These are phyloP conservation scores for Heliothis peltigera DNA, from an alignment of 2,888 invertebrate genomes.

Conservation along the genomic window DNA sequence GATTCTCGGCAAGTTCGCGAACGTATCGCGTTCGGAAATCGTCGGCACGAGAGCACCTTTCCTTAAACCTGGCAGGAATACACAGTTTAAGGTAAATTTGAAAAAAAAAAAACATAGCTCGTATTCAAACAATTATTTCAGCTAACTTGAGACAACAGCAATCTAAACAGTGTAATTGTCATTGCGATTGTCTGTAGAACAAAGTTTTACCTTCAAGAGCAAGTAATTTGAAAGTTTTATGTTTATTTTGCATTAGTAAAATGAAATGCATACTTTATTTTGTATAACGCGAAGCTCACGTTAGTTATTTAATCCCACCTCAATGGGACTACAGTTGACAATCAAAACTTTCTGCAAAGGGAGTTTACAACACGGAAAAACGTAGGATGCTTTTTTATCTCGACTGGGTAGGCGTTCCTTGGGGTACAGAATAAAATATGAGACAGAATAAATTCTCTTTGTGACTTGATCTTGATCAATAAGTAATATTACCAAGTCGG, in stretches of 20 bases:
- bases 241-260: too few species aligned
- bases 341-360: constrained; percentile 27
- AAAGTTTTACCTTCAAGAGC: constrained; percentile 20
- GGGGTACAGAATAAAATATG: constrained; percentile 56
- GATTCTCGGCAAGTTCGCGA: constrained; percentile 94
- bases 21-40: constrained; percentile 94
- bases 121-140: constrained; percentile 7
- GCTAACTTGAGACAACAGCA: constrained; percentile 16
- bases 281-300: background rate
- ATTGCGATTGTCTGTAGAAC: constrained; percentile 9
- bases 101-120: too few species aligned
- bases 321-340: constrained; percentile 23
- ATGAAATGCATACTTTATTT: background rate
- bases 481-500: constrained; percentile 30
- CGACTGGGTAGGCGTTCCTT: constrained; percentile 35
- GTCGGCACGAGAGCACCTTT: constrained; percentile 97
- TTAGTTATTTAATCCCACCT: constrained; percentile 14
- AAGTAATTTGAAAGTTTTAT: background rate
- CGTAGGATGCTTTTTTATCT: constrained; percentile 33
- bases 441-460: constrained; percentile 53
- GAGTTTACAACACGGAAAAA: constrained; percentile 34
- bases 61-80: constrained; percentile 97
- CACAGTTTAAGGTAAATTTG: constrained; percentile 96
- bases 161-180: constrained; percentile 24
- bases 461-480: constrained; percentile 38